phyloP scores from a whole-genome alignment of 1,140 invertebrate species.

The Plectrocnemia conspersa region DNA sequence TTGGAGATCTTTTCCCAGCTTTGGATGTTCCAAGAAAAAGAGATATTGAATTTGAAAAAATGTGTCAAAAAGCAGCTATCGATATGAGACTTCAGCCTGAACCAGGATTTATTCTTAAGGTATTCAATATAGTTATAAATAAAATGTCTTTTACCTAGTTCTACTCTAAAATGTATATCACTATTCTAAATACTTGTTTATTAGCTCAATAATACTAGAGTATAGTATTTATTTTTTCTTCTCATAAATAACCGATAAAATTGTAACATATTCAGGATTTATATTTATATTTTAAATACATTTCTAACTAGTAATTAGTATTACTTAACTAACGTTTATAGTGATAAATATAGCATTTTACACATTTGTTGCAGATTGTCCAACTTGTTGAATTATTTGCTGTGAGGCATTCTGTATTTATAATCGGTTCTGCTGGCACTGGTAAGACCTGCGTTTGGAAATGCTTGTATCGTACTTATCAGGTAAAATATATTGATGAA shows the following conservation, averaged over 20 bases:
- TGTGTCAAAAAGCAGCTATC: conserved; percentile 68
- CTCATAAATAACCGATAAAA: too few relatives aligned
- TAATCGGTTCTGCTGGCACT: conserved; percentile 87
- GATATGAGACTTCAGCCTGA: conserved; percentile 87
- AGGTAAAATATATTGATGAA: conserved; percentile 33
- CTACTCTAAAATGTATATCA: too few relatives aligned
- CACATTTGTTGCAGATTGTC: conserved; percentile 60
- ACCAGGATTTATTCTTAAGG: conserved; percentile 81
- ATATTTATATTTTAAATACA: too few relatives aligned
- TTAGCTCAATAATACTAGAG: too few relatives aligned
- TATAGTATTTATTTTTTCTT: too few relatives aligned
- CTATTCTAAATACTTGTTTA: too few relatives aligned
- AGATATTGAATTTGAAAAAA: conserved; percentile 79
- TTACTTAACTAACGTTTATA: neutral
- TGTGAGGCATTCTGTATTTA: conserved; percentile 92
- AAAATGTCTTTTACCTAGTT: neutral
- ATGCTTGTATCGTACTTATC: conserved; percentile 80
- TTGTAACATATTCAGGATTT: too few relatives aligned
- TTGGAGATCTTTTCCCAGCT: conserved; percentile 84
- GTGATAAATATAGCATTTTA: conserved; percentile 3
- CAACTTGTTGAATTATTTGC: conserved; percentile 89
- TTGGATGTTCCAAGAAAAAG: conserved; percentile 81
- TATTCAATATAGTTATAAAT: conserved; percentile 37
- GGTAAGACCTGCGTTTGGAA: conserved; percentile 94
- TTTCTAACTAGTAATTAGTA: too few relatives aligned